A percentile compares a stretch with the other conserved stretches of the same genome.
These are phyloP conservation scores for Cylindroiulus punctatus DNA, from an alignment of 2,888 invertebrate species.

Conservation along the genomic window DNA sequence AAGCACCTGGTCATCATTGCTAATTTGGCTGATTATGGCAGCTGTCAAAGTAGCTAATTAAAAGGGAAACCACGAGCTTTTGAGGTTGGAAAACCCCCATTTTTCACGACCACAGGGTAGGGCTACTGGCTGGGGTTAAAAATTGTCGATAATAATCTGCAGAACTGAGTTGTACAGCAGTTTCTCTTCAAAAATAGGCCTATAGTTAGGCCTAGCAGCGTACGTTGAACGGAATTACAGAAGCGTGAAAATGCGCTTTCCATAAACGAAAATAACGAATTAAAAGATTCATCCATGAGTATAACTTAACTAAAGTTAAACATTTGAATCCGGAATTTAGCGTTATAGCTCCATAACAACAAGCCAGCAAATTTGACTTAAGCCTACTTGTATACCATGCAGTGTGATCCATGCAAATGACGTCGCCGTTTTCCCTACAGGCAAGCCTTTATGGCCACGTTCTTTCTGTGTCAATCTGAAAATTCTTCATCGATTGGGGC, in stretches of 20 bases:
- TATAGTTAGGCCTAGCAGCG: slow-evolving; percentile 23
- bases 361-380: slow-evolving; percentile 31
- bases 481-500: neutral
- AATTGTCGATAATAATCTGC: neutral
- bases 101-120: neutral
- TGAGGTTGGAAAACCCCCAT: neutral
- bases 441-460: neutral
- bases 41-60: neutral
- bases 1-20: neutral
- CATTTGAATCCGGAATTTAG: neutral
- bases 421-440: slow-evolving; percentile 34
- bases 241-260: neutral
- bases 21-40: neutral
- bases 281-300: neutral
- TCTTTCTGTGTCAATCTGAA: neutral
- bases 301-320: neutral
- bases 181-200: neutral
- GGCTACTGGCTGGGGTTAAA: neutral
- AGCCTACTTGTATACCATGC: slow-evolving; percentile 19
- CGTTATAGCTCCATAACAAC: neutral
- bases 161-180: neutral
- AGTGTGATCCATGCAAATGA: slow-evolving; percentile 36
- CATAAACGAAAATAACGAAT: neutral
- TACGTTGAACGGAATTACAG: neutral
- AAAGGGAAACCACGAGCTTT: neutral